Evolutionary conservation across 1,140 invertebrate genomes (phyloP).

Genomic region (Orchestia grillus): DNA sequence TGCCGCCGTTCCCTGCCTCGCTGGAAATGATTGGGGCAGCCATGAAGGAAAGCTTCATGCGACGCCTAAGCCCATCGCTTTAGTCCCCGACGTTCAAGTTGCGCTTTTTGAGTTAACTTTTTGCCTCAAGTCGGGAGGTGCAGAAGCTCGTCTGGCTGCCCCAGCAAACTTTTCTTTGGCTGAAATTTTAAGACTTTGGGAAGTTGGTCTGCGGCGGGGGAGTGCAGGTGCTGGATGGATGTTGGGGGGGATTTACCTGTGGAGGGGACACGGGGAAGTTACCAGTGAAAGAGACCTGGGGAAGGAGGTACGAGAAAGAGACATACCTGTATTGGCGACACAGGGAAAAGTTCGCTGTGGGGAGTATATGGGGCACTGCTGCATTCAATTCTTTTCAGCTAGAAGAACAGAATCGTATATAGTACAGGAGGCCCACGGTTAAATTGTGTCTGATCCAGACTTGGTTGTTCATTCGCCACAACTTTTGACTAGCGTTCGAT

Average conservation of each 20-base stretch:
- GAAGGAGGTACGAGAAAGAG: too few species aligned
- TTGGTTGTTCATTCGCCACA: neutral
- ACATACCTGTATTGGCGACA: too few species aligned
- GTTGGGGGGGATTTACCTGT: too few species aligned
- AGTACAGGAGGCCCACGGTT: neutral
- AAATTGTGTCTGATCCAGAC: neutral
- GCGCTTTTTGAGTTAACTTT: neutral
- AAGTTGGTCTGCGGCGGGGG: neutral
- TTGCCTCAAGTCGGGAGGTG: neutral
- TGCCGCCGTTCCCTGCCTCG: too few species aligned
- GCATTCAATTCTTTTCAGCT: neutral
- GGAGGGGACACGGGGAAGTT: too few species aligned
- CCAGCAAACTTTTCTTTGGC: neutral
- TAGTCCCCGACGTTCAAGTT: neutral
- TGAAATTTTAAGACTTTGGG: neutral
- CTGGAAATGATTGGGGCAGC: neutral
- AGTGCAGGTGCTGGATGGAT: too few species aligned
- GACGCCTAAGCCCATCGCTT: neutral
- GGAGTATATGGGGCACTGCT: neutral
- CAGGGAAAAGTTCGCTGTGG: too few species aligned
- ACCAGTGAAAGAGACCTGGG: too few species aligned
- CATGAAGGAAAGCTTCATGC: neutral
- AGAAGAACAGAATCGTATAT: neutral
- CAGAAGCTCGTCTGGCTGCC: neutral
- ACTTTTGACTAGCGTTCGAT: neutral